Base-by-base conservation (phyloP, 2,113 vertebrate genomes). In the Zosterops pallidus region DNA sequence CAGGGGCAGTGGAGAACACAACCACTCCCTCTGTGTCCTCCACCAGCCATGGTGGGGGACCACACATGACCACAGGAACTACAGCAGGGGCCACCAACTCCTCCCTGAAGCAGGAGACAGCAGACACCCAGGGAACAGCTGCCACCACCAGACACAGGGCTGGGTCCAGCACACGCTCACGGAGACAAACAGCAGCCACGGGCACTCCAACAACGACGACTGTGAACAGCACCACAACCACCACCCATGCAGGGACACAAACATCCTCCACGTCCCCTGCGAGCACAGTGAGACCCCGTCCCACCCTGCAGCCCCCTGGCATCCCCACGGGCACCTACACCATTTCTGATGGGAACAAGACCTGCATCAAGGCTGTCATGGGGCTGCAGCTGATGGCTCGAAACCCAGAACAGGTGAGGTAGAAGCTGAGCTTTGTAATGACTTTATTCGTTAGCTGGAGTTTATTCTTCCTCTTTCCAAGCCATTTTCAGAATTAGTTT, bases 291-390 rank as follows among this genome's bases (percentile, higher is more conserved):
- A 81, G 69, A 39, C 95, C 97, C 35, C 92, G 89, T 12, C 80
- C 95, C 0, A 25, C 39, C 21, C 97, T 97, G 0, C 86, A 33
- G 59, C 95, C 97, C 24, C 77, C 96, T 4, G 3, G 81, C 56
- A 92, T 96, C 72, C 89, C 83, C 72, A 96, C 92, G 2, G 98
- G 98, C 52, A 95, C 69, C 28, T 99, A 99, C 83, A 86, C 21
- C 2, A 5, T 99, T 18, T 96, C 75, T 3, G 69, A 11, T 2
- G 97, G 98, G 20, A 98, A 90, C 42, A 11, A 26, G 9, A 95
- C 93, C 33, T 99, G 99, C 37, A 83, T 99, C 92, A 98, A 97
- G 97, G 98, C 96, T 1, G 90, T 95, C 13, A 95, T 98, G 97
- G 99, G 99, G 26, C 96, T 98, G 65, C 92, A 98, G 29, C 98